Evolutionary conservation across 2,797 vertebrate species (phyloP).

Genomic region (Semaprochilodus insignis): DNA sequence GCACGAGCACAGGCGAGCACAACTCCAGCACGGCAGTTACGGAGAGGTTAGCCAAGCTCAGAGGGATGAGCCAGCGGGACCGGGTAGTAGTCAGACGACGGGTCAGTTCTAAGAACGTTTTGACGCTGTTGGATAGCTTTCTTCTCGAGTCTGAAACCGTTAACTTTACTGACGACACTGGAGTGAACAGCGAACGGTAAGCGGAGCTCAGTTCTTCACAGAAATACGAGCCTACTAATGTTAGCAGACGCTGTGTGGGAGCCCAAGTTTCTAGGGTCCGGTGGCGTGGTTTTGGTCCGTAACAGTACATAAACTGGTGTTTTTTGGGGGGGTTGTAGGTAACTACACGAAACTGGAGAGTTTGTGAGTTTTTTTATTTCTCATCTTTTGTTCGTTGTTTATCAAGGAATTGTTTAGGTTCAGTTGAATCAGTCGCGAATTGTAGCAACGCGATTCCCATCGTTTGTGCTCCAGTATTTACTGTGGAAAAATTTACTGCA

Average conservation of each 20-base stretch:
- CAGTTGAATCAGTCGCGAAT: background rate
- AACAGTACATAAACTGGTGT: background rate
- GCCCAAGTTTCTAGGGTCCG: background rate
- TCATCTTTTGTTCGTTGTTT: background rate
- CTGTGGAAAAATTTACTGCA: too few species aligned
- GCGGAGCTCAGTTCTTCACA: background rate
- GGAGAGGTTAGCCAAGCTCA: background rate
- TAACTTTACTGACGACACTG: background rate
- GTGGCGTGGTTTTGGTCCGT: background rate
- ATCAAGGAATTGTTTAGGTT: background rate
- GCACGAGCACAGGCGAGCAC: slow-evolving; percentile 4
- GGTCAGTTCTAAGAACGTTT: slow-evolving; percentile 23
- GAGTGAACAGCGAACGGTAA: slow-evolving; percentile 42
- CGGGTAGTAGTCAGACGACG: background rate
- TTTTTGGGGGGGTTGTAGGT: background rate
- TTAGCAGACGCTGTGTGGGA: background rate
- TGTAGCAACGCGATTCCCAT: too few species aligned
- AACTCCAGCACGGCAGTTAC: background rate
- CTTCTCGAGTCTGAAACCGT: slow-evolving; percentile 2
- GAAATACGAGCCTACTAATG: background rate
- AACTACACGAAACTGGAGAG: background rate
- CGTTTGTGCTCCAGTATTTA: too few species aligned
- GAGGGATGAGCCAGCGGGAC: background rate
- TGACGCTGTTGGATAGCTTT: slow-evolving; percentile 19
- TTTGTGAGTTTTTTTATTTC: too few species aligned